These are phyloP conservation scores for Sapayoa aenigma DNA, from an alignment of 2,113 vertebrate species.

Conservation along the genomic window DNA sequence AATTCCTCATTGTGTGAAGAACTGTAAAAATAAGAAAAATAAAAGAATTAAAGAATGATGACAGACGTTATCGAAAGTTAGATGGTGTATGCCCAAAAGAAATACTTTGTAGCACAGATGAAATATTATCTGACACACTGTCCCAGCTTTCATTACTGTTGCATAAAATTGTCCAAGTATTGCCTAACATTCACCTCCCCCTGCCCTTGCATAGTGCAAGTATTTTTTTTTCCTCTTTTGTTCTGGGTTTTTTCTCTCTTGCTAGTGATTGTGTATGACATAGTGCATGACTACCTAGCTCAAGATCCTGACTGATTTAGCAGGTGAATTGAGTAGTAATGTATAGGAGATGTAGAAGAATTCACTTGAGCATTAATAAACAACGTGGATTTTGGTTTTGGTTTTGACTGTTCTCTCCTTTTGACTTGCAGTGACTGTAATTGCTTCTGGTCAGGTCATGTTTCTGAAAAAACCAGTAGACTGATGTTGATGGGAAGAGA, in stretches of 20 bases:
- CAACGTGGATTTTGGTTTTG: neutral
- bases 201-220: fast-evolving
- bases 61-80: neutral
- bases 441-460: neutral
- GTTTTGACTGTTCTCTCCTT: neutral
- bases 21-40: neutral
- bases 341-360: neutral
- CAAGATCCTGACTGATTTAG: neutral
- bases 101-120: neutral
- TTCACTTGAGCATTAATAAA: neutral
- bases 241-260: neutral
- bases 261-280: neutral
- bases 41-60: neutral
- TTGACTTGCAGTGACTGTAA: neutral
- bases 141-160: neutral
- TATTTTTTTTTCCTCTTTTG: neutral
- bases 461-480: neutral
- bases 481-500: neutral
- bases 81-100: neutral
- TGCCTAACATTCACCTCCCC: neutral
- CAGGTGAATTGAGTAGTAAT: neutral
- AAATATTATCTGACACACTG: neutral
- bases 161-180: neutral
- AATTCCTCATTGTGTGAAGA: neutral
- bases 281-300: neutral